Conservation (phyloP, 2,888 invertebrate species). For the Diloba caeruleocephala region DNA sequence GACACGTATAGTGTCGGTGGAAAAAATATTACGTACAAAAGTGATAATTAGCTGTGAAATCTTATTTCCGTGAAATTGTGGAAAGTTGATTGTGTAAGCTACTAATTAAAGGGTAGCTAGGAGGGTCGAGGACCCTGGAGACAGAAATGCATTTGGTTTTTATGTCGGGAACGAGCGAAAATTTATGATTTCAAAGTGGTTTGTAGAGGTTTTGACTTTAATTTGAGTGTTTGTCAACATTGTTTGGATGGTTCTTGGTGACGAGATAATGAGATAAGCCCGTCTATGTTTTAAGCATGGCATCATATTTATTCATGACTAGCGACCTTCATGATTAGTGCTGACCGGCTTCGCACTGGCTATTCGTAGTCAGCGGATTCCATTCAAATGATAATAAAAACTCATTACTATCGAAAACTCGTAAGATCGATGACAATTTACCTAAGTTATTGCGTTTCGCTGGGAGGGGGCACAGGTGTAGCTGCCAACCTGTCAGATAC, state of each 20-base stretch:
- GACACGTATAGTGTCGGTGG: slow-evolving; percentile 77
- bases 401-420: slow-evolving; percentile 18
- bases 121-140: slow-evolving; percentile 15
- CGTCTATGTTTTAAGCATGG: background rate
- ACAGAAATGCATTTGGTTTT: slow-evolving; percentile 11
- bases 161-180: background rate
- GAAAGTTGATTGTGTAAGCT: slow-evolving; percentile 69
- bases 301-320: background rate
- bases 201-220: background rate
- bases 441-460: slow-evolving; percentile 26
- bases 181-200: slow-evolving; percentile 20
- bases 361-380: slow-evolving; percentile 21
- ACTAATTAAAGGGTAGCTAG: slow-evolving; percentile 51
- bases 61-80: slow-evolving; percentile 77
- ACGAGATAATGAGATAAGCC: slow-evolving; percentile 13
- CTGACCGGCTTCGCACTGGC: too few species aligned
- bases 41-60: slow-evolving; percentile 86
- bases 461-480: slow-evolving; percentile 44
- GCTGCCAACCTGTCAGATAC: slow-evolving; percentile 1
- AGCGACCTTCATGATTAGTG: too few species aligned
- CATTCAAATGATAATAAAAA: slow-evolving; percentile 44
- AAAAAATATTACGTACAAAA: slow-evolving; percentile 73
- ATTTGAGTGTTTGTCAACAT: slow-evolving; percentile 13
- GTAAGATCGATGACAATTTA: slow-evolving; percentile 38
- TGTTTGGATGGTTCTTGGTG: slow-evolving; percentile 7